phyloP scores from a whole-genome alignment of 2,113 vertebrate genomes.

The Ciconia boyciana region DNA sequence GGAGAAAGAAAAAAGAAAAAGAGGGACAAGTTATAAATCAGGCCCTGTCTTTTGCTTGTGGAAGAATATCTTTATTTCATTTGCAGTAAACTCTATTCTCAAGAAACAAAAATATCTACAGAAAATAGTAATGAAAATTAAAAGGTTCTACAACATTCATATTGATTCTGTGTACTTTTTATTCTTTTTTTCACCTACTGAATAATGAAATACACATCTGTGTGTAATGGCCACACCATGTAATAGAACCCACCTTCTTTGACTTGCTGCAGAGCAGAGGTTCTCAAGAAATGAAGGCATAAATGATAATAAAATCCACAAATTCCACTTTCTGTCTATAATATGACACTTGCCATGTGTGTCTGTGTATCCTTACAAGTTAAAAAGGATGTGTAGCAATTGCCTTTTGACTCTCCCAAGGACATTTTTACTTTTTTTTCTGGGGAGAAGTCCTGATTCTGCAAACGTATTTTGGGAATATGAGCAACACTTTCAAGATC shows the following conservation, averaged over 20 bases:
- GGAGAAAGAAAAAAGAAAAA: too few species aligned
- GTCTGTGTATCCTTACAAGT: background rate
- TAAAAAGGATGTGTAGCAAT: background rate
- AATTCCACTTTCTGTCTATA: background rate
- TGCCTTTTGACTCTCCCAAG: background rate
- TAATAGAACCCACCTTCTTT: background rate
- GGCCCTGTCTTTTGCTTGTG: background rate
- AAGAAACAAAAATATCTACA: background rate
- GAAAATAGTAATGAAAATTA: background rate
- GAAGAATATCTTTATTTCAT: background rate
- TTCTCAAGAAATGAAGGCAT: background rate
- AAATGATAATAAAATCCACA: background rate
- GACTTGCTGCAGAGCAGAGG: background rate
- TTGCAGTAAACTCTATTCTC: background rate
- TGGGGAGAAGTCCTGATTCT: background rate
- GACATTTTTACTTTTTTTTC: background rate
- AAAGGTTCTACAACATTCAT: background rate
- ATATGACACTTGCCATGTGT: background rate
- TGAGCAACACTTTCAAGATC: background rate
- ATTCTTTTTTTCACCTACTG: background rate
- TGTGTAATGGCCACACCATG: background rate
- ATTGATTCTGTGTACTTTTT: background rate
- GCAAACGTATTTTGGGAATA: background rate
- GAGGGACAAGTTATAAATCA: background rate
- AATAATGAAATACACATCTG: background rate